Percentiles rank a stretch among this genome's conserved stretches.
phyloP scores from a whole-genome alignment of 2,888 invertebrate species.

The Sceliomorpha sp. region DNA sequence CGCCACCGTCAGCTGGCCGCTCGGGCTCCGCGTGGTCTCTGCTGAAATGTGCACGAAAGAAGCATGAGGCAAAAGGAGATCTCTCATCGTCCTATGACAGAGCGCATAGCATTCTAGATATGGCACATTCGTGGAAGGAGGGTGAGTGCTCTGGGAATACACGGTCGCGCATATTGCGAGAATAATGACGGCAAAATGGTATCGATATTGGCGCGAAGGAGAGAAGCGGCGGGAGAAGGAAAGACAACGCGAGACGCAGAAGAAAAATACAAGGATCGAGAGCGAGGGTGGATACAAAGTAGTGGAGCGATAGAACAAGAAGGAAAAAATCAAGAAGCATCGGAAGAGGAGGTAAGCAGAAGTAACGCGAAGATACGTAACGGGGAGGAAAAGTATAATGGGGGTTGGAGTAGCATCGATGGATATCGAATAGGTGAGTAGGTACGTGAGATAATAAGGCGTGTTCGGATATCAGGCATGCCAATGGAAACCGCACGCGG shows the following conservation, averaged over 20 bases:
- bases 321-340: slow-evolving; percentile 10
- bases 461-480: slow-evolving; percentile 70
- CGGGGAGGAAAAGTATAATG: slow-evolving; percentile 64
- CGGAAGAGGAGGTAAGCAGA: slow-evolving; percentile 43
- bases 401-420: slow-evolving; percentile 67
- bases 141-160: slow-evolving; percentile 62
- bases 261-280: slow-evolving; percentile 1
- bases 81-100: slow-evolving; percentile 66
- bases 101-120: slow-evolving; percentile 71
- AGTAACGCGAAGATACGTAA: slow-evolving; percentile 31
- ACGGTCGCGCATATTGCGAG: slow-evolving; percentile 49
- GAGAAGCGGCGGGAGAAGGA: slow-evolving; percentile 10
- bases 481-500: slow-evolving; percentile 78
- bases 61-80: slow-evolving; percentile 55
- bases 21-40: slow-evolving; percentile 46
- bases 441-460: slow-evolving; percentile 79
- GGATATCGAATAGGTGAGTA: slow-evolving; percentile 75
- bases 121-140: slow-evolving; percentile 58
- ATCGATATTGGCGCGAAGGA: slow-evolving; percentile 27
- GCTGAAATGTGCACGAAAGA: background rate
- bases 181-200: slow-evolving; percentile 47
- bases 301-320: background rate
- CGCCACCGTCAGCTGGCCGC: slow-evolving; percentile 60
- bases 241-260: slow-evolving; percentile 23
- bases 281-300: slow-evolving; percentile 4